These are phyloP conservation scores for Okapia johnstoni DNA, from an alignment of 2,113 vertebrate genomes.

Conservation along the genomic window DNA sequence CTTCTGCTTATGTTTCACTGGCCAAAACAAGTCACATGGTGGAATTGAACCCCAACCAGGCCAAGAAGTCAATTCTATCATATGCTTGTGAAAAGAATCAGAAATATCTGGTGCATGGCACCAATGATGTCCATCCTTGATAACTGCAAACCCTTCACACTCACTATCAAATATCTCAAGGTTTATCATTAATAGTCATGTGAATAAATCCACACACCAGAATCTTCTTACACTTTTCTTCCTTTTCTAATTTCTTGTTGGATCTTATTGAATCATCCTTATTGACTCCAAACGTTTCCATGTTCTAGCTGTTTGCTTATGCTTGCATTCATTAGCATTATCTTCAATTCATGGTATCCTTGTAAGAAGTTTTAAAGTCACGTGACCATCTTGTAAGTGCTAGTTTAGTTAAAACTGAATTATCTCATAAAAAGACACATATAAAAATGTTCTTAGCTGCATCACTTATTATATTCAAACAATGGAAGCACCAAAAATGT, in stretches of 20 bases:
- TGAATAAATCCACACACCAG: neutral
- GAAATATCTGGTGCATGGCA: neutral
- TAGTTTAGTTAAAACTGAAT: neutral
- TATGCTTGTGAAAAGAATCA: neutral
- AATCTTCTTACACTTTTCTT: neutral
- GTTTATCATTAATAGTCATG: neutral
- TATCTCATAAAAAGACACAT: neutral
- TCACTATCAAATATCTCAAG: neutral
- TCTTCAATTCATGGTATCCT: neutral
- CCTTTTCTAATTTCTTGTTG: neutral
- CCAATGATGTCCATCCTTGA: neutral
- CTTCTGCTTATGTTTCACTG: neutral
- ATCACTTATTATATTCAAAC: neutral
- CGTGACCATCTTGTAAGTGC: neutral
- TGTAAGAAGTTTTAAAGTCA: neutral
- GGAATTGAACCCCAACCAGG: neutral
- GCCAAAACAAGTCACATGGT: neutral
- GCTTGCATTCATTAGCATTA: neutral
- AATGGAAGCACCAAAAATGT: neutral
- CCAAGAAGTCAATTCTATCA: neutral
- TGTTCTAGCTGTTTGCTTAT: neutral
- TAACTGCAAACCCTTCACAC: neutral
- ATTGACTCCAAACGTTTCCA: neutral
- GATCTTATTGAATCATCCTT: neutral
- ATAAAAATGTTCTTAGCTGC: neutral